phyloP scores from a whole-genome alignment of 2,113 vertebrate genomes.

The Cygnus buccinator region DNA sequence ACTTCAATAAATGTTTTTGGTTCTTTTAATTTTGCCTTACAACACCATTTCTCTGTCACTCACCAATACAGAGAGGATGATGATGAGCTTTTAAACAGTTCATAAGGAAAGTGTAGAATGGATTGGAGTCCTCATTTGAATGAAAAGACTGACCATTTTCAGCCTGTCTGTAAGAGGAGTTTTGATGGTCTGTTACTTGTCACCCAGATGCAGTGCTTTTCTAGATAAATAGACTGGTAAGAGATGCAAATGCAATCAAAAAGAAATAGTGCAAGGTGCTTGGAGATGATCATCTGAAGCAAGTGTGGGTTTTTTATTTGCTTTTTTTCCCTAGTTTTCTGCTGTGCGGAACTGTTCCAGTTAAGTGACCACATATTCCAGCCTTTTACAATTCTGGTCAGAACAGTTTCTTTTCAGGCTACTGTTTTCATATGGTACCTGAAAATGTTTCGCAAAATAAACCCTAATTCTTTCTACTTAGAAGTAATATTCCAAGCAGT shows the following conservation, averaged over 20 bases:
- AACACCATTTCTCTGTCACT: slow-evolving; percentile 35
- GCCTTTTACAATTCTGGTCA: too few species aligned
- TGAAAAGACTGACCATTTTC: background rate
- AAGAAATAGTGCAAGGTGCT: background rate
- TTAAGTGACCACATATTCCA: background rate
- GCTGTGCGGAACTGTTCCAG: background rate
- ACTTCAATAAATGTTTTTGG: slow-evolving; percentile 51
- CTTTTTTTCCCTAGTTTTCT: background rate
- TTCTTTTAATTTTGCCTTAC: slow-evolving; percentile 67
- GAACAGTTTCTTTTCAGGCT: background rate
- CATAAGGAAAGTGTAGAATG: background rate
- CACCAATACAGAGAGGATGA: background rate
- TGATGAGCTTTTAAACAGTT: slow-evolving; percentile 47
- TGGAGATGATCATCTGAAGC: background rate
- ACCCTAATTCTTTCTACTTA: background rate
- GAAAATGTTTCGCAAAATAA: background rate
- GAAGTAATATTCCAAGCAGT: background rate
- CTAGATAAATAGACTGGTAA: background rate
- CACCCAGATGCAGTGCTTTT: background rate
- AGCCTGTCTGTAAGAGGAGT: background rate
- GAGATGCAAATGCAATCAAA: background rate
- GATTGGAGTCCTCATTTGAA: background rate
- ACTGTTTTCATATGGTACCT: background rate
- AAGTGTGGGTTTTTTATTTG: too few species aligned
- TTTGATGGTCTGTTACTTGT: background rate